Evolutionary conservation across 2,797 vertebrate genomes (phyloP), one percentile per base, ranked within the genome.

Genomic region (Sebastes hubbsi): DNA sequence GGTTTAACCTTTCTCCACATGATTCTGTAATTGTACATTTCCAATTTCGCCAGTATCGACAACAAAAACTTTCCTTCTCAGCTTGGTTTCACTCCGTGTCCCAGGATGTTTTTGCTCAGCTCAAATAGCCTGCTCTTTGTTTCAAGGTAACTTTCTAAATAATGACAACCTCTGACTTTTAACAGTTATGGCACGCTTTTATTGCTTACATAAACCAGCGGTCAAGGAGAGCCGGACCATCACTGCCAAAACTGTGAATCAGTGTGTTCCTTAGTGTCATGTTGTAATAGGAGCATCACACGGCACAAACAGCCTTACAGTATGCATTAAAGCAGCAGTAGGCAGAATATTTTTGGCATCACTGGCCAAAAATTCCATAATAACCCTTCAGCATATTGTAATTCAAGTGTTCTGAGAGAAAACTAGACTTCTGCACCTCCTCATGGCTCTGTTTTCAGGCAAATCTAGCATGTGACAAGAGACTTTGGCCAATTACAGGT

Each of bases 101-200:
- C 38, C 69, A 22, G 58, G 61, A 72, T 63, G 25, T 76, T 68
- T 65, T 66, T 49, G 27, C 56, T 64, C 9, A n/a, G 36, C 71
- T 71, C 68, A 16, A 46, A 62, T 22, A 77, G 74, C 34, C 65
- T 11, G 29, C 66, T 81, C 76, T 87, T 77, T 87, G 70, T 87
- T 72, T 90, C 82, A 90, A 90, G 86, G 88, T 89, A 90, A 92
- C 91, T 91, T 81, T 72, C 22, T 69, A 61, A 80, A 81, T 61
- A 72, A 72, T 54, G 80, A 67, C 71, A 67, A 78, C 71, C 72
- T 87, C 80, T 75, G 75, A 85, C 84, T 89, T 89, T 84, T 68
- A 79, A 90, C 61, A 14, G 58, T 66, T 74, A 59, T 8, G 12
- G 63, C 25, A 46, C 6, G 6, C 85, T 90, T 92, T 94, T 92